Evolutionary conservation across 2,113 vertebrate species (phyloP), one percentile per base, ranked within the genome.

Genomic region (Podiceps cristatus): DNA sequence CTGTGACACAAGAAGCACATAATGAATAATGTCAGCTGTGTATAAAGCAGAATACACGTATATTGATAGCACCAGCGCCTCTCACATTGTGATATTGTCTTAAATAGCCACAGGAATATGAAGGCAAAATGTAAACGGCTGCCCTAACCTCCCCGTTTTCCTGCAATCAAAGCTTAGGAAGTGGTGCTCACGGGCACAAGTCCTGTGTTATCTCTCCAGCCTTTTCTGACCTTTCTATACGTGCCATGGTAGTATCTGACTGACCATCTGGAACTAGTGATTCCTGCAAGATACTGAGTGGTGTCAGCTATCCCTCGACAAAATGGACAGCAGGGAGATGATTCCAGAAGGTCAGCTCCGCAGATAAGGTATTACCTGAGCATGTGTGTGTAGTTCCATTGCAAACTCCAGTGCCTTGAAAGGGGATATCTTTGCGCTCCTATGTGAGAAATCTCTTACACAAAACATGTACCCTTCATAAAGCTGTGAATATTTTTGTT

Each of bases 21-120:
- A 78, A 88, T 49, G 56, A 68, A 19, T 49, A 59, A 40, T 35
- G 49, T 37, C 69, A 96, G 90, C 55, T 8, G 3, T 13, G 24
- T 77, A 15, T 77, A 63, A 72, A 85, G 78, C 31, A 60, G 50
- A 80, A 50, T 40, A 19, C 17, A 56, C 1, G 0, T n/a, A 18
- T 42, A n/a, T 22, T 2, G 5, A 44, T 35, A 37, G 10, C 63
- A 62, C 45, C 14, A 22, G 18, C 0, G 1, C 9, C 44, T 80
- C 49, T 95, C 28, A 59, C 15, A 6, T 28, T 40, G 37, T 63
- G 42, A 8, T 83, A 1, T 18, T 67, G 53, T 73, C 80, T 76
- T 42, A 75, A 94, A 53, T n/a, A 81, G 25, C 29, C 67, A 58
- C 14, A 53, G 42, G 37, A 86, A 52, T 47, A 44, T 7, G 20